Conservation (phyloP, 1,140 invertebrate genomes). For the Plutomurus gul region DNA sequence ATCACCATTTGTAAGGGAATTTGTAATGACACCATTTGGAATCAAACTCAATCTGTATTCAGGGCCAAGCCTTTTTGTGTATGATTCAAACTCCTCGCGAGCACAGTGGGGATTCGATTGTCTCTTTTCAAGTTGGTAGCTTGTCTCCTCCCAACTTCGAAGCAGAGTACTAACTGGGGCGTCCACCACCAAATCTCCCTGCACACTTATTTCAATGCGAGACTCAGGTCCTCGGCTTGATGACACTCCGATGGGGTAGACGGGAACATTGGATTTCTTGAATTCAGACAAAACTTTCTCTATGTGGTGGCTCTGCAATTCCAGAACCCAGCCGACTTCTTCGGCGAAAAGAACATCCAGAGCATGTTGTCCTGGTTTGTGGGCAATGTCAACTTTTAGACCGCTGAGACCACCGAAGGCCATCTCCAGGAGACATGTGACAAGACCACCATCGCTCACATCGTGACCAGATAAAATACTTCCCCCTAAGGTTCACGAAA, state of each 20-base stretch:
- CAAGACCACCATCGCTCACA: constrained; percentile 91
- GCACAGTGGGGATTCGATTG: constrained; percentile 83
- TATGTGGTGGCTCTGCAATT: constrained; percentile 67
- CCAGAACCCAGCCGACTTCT: constrained; percentile 90
- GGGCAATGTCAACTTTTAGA: constrained; percentile 68
- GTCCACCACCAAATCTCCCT: constrained; percentile 66
- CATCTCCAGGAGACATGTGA: constrained; percentile 92
- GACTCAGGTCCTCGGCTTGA: constrained; percentile 70
- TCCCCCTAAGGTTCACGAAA: constrained; percentile 61
- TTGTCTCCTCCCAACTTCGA: constrained; percentile 93
- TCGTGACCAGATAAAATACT: constrained; percentile 90
- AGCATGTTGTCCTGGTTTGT: constrained; percentile 61
- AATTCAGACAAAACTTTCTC: constrained; percentile 68
- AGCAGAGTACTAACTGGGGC: constrained; percentile 70
- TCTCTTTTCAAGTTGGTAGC: constrained; percentile 81
- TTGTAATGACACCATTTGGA: constrained; percentile 59
- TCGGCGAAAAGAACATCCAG: constrained; percentile 82
- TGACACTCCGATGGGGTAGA: constrained; percentile 73
- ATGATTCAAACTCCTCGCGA: constrained; percentile 72
- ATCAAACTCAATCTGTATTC: constrained; percentile 71
- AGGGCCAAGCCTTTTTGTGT: constrained; percentile 64
- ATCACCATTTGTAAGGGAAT: neutral
- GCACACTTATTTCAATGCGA: constrained; percentile 66
- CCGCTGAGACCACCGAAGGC: constrained; percentile 88
- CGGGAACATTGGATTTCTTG: constrained; percentile 65